Evolutionary conservation across 2,888 invertebrate genomes (phyloP).

Genomic region (Caenorhabditis drosophilae): DNA sequence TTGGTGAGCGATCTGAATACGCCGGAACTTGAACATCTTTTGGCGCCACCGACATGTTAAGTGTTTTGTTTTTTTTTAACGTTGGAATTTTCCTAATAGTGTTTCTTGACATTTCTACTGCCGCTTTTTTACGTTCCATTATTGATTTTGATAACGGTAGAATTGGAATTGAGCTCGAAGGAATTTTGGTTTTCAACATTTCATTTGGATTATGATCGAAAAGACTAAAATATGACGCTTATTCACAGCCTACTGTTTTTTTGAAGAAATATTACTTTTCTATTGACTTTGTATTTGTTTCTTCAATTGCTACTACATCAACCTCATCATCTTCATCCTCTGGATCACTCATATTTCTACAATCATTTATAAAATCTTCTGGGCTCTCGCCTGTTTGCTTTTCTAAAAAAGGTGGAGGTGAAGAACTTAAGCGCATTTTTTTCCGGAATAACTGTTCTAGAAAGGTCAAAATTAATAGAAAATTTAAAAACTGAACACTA

Average conservation of each 20-base stretch:
- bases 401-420: conserved; percentile 4
- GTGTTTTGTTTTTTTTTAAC: neutral
- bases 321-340: neutral
- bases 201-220: conserved; percentile 11
- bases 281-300: too few relatives aligned
- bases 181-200: conserved; percentile 15
- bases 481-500: too few relatives aligned
- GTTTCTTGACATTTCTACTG: conserved; percentile 16
- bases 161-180: conserved; percentile 15
- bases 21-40: conserved; percentile 28
- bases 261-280: neutral
- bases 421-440: neutral
- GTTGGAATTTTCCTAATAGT: conserved; percentile 6
- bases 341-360: neutral
- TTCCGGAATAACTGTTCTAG: neutral
- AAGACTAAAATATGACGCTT: conserved; percentile 1
- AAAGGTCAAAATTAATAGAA: neutral
- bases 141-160: conserved; percentile 29
- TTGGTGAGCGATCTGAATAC: conserved; percentile 12
- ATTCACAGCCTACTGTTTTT: neutral
- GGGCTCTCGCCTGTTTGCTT: neutral
- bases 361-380: neutral
- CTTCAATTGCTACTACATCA: too few relatives aligned
- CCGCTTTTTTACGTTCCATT: conserved; percentile 33
- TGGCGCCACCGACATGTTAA: conserved; percentile 21